Evolutionary conservation across 2,113 vertebrate genomes (phyloP).

Genomic region (Hylia prasina): DNA sequence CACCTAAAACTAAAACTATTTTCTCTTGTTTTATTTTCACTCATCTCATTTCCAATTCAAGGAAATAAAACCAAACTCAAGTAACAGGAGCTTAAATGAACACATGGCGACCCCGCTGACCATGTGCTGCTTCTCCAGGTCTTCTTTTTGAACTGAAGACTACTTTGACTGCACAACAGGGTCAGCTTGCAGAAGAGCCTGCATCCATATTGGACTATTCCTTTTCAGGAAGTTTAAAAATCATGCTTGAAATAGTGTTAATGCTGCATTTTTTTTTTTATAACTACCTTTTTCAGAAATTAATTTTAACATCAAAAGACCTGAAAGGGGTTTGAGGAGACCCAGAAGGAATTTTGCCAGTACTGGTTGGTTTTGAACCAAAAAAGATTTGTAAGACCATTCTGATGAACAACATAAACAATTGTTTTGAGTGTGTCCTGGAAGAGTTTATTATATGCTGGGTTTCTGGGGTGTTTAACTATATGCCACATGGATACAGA

Average conservation of each 20-base stretch:
- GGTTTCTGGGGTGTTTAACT: background rate
- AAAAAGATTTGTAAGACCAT: background rate
- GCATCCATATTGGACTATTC: background rate
- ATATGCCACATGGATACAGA: background rate
- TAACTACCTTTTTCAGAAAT: background rate
- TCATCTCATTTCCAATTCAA: background rate
- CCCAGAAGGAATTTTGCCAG: background rate
- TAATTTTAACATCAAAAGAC: background rate
- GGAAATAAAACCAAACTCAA: background rate
- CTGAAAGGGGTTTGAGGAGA: background rate
- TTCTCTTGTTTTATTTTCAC: background rate
- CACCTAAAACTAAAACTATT: background rate
- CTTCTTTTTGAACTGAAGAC: background rate
- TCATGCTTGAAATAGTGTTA: background rate
- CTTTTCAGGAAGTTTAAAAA: background rate
- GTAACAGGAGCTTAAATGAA: background rate
- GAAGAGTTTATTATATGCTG: background rate
- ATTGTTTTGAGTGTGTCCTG: background rate
- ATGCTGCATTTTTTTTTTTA: background rate
- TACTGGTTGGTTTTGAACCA: background rate
- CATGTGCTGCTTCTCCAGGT: background rate
- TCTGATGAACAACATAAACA: background rate
- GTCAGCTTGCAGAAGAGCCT: background rate
- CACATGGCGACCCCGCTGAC: background rate
- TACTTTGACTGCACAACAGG: background rate